These are phyloP conservation scores for Leptopilina drosophilae DNA, from an alignment of 2,888 invertebrate species.

Conservation along the genomic window DNA sequence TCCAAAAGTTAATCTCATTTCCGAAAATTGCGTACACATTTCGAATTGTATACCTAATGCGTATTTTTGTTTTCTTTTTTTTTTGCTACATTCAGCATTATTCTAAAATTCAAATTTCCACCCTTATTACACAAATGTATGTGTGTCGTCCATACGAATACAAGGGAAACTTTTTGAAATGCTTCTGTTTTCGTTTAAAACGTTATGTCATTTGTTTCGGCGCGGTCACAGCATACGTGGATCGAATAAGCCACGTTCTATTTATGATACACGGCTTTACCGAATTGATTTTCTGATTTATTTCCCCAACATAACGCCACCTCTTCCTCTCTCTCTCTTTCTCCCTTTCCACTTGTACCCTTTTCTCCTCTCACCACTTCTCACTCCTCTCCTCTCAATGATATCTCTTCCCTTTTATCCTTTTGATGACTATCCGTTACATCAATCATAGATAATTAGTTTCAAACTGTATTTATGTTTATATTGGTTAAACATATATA, in stretches of 20 bases:
- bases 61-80: slow-evolving; percentile 72
- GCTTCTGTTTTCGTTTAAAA: slow-evolving; percentile 61
- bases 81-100: slow-evolving; percentile 40
- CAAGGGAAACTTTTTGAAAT: slow-evolving; percentile 55
- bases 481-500: too few relatives aligned
- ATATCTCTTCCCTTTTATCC: slow-evolving; percentile 18
- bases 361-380: slow-evolving; percentile 20
- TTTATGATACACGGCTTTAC: slow-evolving; percentile 63
- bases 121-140: slow-evolving; percentile 55
- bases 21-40: slow-evolving; percentile 63
- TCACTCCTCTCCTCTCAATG: background rate
- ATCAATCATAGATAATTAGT: slow-evolving; percentile 33
- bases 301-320: slow-evolving; percentile 44
- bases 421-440: slow-evolving; percentile 22
- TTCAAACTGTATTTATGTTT: background rate
- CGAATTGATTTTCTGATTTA: slow-evolving; percentile 68
- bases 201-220: slow-evolving; percentile 65
- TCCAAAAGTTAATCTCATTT: slow-evolving; percentile 51
- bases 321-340: too few relatives aligned
- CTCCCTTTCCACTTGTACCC: background rate
- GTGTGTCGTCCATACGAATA: too few relatives aligned
- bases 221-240: slow-evolving; percentile 44
- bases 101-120: slow-evolving; percentile 74
- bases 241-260: slow-evolving; percentile 59
- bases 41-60: slow-evolving; percentile 72